phyloP scores from a whole-genome alignment of 1,140 invertebrate genomes.

The Drosophila virilis region DNA sequence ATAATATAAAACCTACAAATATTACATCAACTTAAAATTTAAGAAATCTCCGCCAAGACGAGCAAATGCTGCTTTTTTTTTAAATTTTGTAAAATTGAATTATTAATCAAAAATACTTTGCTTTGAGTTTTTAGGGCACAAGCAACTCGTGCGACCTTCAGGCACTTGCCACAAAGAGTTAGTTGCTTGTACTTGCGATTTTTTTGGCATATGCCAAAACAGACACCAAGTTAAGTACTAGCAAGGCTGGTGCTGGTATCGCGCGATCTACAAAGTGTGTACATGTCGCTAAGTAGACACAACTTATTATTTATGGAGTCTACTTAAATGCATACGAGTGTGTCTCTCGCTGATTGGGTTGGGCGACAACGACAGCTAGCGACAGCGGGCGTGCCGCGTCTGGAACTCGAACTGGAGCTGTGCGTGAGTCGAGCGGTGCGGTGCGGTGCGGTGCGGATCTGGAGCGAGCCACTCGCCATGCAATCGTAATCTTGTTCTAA shows the following conservation, averaged over 20 bases:
- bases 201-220: slow-evolving; percentile 24
- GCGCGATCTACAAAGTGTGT: slow-evolving; percentile 60
- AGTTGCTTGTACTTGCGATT: slow-evolving; percentile 2
- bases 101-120: too few relatives aligned
- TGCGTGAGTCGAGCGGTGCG: slow-evolving; percentile 25
- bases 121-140: too few relatives aligned
- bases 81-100: too few relatives aligned
- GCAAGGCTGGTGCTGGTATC: slow-evolving; percentile 37
- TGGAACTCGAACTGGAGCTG: slow-evolving; percentile 5
- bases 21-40: not conserved
- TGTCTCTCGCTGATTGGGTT: slow-evolving; percentile 69
- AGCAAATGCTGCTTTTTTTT: too few relatives aligned
- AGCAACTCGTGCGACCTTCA: slow-evolving; percentile 9
- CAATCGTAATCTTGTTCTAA: slow-evolving; percentile 76
- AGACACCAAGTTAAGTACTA: slow-evolving; percentile 5
- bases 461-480: slow-evolving; percentile 27
- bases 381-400: slow-evolving; percentile 67
- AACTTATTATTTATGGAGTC: slow-evolving; percentile 80
- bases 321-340: slow-evolving; percentile 57
- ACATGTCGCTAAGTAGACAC: slow-evolving; percentile 80
- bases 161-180: slow-evolving; percentile 15
- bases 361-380: slow-evolving; percentile 63
- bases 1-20: not conserved
- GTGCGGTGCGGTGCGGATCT: slow-evolving; percentile 18
- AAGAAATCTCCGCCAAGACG: too few relatives aligned